Conservation (phyloP, 2,113 vertebrate genomes). For the Anser brachyrhynchus region DNA sequence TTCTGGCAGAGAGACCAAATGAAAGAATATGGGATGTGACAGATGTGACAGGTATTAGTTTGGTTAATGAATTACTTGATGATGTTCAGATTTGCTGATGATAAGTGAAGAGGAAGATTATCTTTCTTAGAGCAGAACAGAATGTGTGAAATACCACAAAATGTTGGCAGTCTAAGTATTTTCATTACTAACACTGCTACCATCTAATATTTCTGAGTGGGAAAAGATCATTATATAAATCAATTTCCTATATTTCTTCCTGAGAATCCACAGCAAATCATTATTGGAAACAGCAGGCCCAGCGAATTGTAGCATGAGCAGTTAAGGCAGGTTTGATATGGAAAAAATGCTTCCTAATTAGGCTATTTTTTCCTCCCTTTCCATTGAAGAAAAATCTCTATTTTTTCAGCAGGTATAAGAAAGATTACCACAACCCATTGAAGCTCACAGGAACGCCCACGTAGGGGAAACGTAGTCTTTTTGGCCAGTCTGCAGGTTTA, state of each 20-base stretch:
- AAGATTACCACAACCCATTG: not conserved
- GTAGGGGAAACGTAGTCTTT: not conserved
- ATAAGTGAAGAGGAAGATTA: not conserved
- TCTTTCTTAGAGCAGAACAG: not conserved
- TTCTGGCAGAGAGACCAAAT: not conserved
- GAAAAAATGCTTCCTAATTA: not conserved
- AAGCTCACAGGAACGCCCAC: not conserved
- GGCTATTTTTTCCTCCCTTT: not conserved
- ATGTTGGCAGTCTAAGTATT: not conserved
- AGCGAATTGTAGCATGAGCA: not conserved
- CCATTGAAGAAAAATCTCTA: not conserved
- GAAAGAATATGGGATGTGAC: not conserved
- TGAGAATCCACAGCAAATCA: not conserved
- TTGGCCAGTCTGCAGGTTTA: not conserved
- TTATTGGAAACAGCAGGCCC: not conserved
- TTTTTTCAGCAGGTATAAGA: not conserved
- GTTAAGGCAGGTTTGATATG: not conserved
- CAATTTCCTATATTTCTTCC: not conserved
- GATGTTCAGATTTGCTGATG: not conserved
- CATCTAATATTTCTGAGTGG: not conserved
- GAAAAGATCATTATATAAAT: accelerated
- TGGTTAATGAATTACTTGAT: not conserved
- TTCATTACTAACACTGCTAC: not conserved
- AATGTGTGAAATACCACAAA: not conserved
- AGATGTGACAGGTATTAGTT: not conserved